Evolutionary conservation across 92 coral and sea anemone genomes (phyloP), one percentile per base, ranked within the genome.

Genomic region (Bergia sp.): DNA sequence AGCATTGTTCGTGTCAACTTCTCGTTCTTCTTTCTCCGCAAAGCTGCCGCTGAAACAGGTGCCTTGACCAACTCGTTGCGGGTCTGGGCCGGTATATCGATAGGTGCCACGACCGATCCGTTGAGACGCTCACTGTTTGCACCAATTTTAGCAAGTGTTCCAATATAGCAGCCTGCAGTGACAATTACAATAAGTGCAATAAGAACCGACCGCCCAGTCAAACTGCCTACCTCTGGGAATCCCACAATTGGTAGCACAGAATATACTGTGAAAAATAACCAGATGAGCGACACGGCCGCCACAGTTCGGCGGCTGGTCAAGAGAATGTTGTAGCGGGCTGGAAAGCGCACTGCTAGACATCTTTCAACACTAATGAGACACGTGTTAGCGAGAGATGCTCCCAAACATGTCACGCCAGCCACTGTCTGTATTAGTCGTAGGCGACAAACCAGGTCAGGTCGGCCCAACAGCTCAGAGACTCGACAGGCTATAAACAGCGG

Each of bases 41-140:
- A 29, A 29, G 29, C 29, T 29, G 29, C 29, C 29, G 29, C 29
- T 29, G 29, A 29, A 29, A 29, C 29, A 29, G 29, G 29, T 29
- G 29, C 29, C 29, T 29, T 29, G 29, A 29, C 29, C 29, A 29
- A 13, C 67, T 76, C 76, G 91, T 81, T 0, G 55, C 29, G 13
- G 64, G 47, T 43, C 81, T 69, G 37, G 85, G 88, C 37, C 78
- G 73, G 21, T 77, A 73, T 43, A 64, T 80, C 77, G 15, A 29
- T 29, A 29, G 29, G 29, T 29, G 5, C 29, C 76, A 3, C 37
- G 9, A 7, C 76, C 76, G 8, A 29, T 37, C 49, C 21, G 79
- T 40, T 15, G 21, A 75, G 38, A 21, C 41, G 79, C 44, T 37
- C 79, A 75, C 2, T 39, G 16, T 42, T 75, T 75, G 41, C 50